phyloP scores from a whole-genome alignment of 2,113 vertebrate species.

The Uria aalge region DNA sequence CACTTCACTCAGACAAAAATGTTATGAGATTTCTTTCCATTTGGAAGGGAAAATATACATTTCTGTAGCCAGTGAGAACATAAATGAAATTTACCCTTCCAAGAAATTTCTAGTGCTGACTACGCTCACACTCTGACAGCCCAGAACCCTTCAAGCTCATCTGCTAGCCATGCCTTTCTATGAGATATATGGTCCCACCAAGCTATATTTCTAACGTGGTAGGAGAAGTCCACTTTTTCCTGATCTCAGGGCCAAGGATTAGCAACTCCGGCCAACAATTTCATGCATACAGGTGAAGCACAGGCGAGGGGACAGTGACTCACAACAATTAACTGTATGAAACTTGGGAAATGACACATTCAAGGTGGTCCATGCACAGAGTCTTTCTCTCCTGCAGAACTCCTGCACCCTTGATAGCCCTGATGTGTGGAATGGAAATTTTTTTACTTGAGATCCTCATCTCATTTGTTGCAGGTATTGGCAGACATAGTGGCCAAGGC shows the following conservation, averaged over 20 bases:
- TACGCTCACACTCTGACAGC: background rate
- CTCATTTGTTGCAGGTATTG: background rate
- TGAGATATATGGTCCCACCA: background rate
- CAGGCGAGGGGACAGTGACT: background rate
- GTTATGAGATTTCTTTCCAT: background rate
- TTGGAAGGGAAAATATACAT: background rate
- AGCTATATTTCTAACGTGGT: background rate
- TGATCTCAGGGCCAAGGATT: background rate
- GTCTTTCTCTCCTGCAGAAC: background rate
- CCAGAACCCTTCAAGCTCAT: background rate
- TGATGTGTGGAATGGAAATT: background rate
- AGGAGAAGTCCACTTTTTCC: background rate
- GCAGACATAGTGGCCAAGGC: background rate
- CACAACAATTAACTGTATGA: background rate
- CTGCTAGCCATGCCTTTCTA: background rate
- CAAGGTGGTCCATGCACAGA: background rate
- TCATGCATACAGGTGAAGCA: background rate
- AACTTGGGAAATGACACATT: background rate
- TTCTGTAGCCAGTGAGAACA: background rate
- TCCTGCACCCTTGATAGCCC: background rate
- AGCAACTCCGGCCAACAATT: background rate
- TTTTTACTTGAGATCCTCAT: background rate
- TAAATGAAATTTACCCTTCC: background rate
- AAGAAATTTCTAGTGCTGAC: background rate
- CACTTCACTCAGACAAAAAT: background rate